These are phyloP conservation scores for Agrypnus murinus DNA, from an alignment of 2,888 invertebrate species.

Conservation along the genomic window DNA sequence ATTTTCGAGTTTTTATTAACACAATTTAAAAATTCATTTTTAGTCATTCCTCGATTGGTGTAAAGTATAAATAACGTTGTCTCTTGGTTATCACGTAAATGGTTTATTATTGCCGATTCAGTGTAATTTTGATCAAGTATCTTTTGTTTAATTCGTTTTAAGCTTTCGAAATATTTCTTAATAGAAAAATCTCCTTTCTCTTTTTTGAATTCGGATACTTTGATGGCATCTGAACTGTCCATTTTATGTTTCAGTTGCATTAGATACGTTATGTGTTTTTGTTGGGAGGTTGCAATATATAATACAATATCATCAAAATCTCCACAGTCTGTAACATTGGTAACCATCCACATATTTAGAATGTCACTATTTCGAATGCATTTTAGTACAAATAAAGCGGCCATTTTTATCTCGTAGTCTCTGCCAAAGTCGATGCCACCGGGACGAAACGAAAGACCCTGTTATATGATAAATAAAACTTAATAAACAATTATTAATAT, in stretches of 20 bases:
- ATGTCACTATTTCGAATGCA: not conserved
- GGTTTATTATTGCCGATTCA: not conserved
- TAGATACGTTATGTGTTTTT: not conserved
- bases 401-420: conserved; percentile 22
- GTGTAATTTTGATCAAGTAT: not conserved
- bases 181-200: conserved; percentile 12
- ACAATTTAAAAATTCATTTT: conserved; percentile 2
- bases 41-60: conserved; percentile 13
- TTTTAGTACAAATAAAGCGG: conserved; percentile 9
- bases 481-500: too few relatives aligned
- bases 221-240: not conserved
- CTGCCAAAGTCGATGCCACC: conserved; percentile 20
- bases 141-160: not conserved
- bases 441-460: conserved; percentile 7
- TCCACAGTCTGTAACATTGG: conserved; percentile 30
- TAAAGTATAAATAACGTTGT: conserved; percentile 7
- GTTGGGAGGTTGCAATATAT: not conserved
- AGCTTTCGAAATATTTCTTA: conserved; percentile 5
- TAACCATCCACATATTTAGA: not conserved
- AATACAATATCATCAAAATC: conserved; percentile 32
- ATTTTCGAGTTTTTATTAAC: not conserved
- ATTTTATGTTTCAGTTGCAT: conserved; percentile 24
- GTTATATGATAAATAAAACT: too few relatives aligned
- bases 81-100: not conserved
- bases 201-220: conserved; percentile 9